Percentiles rank a stretch among this genome's conserved stretches.
These are phyloP conservation scores for Enoplosus armatus DNA, from an alignment of 2,797 vertebrate genomes.

Conservation along the genomic window DNA sequence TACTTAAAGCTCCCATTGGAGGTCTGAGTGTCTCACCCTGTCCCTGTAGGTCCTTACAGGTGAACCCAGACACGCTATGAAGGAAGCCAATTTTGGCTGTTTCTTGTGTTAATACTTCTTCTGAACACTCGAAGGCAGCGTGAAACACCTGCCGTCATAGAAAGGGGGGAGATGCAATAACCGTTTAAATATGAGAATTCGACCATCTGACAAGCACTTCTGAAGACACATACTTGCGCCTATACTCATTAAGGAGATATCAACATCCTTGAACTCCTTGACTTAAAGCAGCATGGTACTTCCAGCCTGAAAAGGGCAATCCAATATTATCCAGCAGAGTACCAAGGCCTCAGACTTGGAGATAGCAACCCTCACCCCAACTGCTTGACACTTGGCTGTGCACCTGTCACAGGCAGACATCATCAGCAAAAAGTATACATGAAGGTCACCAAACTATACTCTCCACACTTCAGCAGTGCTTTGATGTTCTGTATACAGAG, in stretches of 20 bases:
- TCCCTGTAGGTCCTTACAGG: not conserved
- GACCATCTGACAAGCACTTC: not conserved
- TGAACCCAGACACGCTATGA: not conserved
- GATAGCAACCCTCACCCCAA: not conserved
- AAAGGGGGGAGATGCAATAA: not conserved
- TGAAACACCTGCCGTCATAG: not conserved
- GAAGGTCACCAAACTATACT: not conserved
- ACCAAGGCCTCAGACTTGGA: not conserved
- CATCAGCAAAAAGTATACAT: not conserved
- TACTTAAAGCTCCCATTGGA: not conserved
- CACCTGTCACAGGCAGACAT: conserved; percentile 2
- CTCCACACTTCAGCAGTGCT: not conserved
- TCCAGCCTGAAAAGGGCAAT: not conserved
- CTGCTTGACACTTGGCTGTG: not conserved
- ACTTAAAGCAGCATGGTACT: not conserved
- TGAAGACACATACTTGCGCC: too few species aligned
- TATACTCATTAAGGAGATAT: not conserved
- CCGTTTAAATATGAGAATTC: not conserved
- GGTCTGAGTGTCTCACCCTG: not conserved
- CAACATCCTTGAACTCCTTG: not conserved
- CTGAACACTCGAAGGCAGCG: not conserved
- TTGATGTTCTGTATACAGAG: not conserved
- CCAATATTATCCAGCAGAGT: not conserved
- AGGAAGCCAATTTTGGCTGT: not conserved
- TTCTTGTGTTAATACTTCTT: not conserved